phyloP scores from a whole-genome alignment of 2,113 vertebrate genomes.

The Bufo bufo region DNA sequence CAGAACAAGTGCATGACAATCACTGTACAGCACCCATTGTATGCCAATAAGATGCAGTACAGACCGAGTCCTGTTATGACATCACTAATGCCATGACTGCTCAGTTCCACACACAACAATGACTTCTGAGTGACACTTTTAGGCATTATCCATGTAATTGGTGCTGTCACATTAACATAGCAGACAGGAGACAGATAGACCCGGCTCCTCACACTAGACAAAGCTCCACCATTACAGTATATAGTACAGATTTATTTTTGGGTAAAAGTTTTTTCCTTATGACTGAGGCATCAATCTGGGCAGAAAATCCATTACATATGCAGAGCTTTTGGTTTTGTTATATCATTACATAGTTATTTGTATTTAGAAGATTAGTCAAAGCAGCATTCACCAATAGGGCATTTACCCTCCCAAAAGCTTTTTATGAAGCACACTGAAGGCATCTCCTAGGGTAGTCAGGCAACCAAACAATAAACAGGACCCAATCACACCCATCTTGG shows the following conservation, averaged over 20 bases:
- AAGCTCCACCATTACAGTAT: not conserved
- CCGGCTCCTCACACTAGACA: not conserved
- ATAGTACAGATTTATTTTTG: not conserved
- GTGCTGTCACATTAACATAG: not conserved
- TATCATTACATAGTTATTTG: constrained; percentile 3
- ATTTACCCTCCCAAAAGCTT: constrained; percentile 2
- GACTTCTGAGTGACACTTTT: not conserved
- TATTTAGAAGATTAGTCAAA: not conserved
- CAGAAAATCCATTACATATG: not conserved
- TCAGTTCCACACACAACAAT: not conserved
- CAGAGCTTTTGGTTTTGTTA: not conserved
- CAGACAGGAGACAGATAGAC: not conserved
- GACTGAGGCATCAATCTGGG: not conserved
- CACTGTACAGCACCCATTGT: not conserved
- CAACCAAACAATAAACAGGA: not conserved
- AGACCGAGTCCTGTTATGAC: not conserved
- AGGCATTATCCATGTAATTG: not conserved
- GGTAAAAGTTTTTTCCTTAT: not conserved
- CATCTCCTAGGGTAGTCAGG: not conserved
- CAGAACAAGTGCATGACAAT: not conserved
- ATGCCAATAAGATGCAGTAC: not conserved
- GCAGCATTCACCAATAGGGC: not conserved
- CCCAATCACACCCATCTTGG: not conserved
- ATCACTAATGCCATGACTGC: not conserved
- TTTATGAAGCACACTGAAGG: not conserved